Conservation (phyloP, 1,140 invertebrate species). For the Drosophila chauvacae region DNA sequence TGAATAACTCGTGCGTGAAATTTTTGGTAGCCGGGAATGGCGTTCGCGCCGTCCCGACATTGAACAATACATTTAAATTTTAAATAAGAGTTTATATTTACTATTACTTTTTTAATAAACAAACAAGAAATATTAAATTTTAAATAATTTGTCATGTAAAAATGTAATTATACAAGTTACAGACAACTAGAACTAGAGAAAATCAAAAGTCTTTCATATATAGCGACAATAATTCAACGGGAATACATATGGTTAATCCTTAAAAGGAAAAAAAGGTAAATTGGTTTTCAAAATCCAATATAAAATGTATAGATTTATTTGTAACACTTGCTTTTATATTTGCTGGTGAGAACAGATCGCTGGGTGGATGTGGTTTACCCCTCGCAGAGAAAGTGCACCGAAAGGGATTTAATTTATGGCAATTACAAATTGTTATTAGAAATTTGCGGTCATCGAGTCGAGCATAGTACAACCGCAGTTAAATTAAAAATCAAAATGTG, state of each 20-base stretch:
- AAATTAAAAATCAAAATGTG: constrained; percentile 66
- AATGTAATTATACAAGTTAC: background rate
- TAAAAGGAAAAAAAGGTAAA: constrained; percentile 4
- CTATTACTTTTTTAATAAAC: too few relatives aligned
- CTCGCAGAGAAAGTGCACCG: background rate
- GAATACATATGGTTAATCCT: constrained; percentile 11
- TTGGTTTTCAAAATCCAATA: constrained; percentile 2
- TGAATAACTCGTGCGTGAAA: constrained; percentile 84
- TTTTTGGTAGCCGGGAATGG: constrained; percentile 85
- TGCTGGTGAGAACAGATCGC: constrained; percentile 12
- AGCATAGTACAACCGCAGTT: constrained; percentile 25
- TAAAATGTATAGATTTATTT: background rate
- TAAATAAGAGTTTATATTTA: background rate
- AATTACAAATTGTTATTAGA: constrained; percentile 50
- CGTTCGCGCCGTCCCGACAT: constrained; percentile 84
- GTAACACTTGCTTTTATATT: constrained; percentile 1
- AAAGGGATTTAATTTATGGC: constrained; percentile 51
- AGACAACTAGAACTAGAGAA: too few relatives aligned
- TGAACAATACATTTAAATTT: constrained; percentile 12
- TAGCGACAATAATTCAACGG: constrained; percentile 1
- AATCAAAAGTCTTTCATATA: background rate
- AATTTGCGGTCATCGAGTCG: constrained; percentile 43
- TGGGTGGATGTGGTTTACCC: background rate
- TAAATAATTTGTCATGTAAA: background rate
- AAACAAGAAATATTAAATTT: background rate